Percentiles rank a stretch among this genome's conserved stretches.
Evolutionary conservation across 2,888 invertebrate species (phyloP).

Genomic region (Eutolmus rufibarbis): DNA sequence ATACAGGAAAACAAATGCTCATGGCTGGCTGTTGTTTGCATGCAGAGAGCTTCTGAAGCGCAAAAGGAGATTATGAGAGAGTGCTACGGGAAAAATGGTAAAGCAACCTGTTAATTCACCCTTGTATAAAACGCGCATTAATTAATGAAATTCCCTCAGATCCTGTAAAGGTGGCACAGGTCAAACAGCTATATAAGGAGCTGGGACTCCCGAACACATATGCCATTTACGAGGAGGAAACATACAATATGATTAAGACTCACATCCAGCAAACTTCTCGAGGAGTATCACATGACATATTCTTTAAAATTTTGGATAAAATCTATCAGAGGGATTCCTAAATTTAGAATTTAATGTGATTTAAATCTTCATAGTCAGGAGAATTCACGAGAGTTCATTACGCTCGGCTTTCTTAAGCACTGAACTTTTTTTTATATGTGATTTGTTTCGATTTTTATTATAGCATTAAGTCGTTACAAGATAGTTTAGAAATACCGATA

Average conservation of each 20-base stretch:
- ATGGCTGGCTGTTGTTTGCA: slow-evolving; percentile 90
- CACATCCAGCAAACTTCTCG: slow-evolving; percentile 86
- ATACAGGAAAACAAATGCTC: slow-evolving; percentile 96
- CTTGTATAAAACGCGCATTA: background rate
- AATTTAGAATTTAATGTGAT: slow-evolving; percentile 48
- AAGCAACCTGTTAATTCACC: background rate
- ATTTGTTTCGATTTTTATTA: background rate
- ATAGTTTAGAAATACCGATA: background rate
- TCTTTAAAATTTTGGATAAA: slow-evolving; percentile 82
- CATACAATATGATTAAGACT: slow-evolving; percentile 79
- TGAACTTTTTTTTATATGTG: slow-evolving; percentile 8
- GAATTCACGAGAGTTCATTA: background rate
- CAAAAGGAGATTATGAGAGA: slow-evolving; percentile 78
- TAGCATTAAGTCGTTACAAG: background rate
- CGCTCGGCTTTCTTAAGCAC: background rate
- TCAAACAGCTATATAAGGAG: slow-evolving; percentile 80
- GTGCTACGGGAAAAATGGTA: slow-evolving; percentile 73
- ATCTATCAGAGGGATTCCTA: slow-evolving; percentile 77
- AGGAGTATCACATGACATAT: slow-evolving; percentile 80
- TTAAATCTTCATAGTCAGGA: background rate
- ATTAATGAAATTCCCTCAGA: slow-evolving; percentile 59
- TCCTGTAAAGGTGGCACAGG: slow-evolving; percentile 70
- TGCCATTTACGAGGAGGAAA: slow-evolving; percentile 82
- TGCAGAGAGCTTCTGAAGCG: slow-evolving; percentile 76
- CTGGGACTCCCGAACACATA: slow-evolving; percentile 79